Conservation (phyloP, 2,113 vertebrate genomes). For the Phycodurus eques region DNA sequence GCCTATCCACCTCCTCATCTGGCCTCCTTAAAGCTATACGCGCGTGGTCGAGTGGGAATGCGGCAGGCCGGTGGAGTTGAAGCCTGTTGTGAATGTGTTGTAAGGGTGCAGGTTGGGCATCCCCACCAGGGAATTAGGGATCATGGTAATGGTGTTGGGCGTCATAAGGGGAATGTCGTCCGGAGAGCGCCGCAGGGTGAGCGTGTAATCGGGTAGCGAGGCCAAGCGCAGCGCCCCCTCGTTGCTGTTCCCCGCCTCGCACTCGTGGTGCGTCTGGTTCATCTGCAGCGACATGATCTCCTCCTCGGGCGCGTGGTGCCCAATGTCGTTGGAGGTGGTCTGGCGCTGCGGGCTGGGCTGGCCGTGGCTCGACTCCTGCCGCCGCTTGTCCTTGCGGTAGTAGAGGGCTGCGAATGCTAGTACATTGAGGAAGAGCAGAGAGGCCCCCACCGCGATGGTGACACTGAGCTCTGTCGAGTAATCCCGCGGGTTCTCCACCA, state of each 20-base stretch:
- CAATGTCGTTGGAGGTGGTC: constrained; percentile 79
- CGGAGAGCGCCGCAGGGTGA: constrained; percentile 92
- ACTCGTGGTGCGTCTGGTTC: constrained; percentile 91
- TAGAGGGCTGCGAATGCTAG: constrained; percentile 96
- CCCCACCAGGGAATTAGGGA: constrained; percentile 96
- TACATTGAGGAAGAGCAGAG: constrained; percentile 95
- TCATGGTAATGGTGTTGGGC: constrained; percentile 99
- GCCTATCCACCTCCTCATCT: constrained; percentile 32
- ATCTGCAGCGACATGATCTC: constrained; percentile 95
- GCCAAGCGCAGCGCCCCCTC: constrained; percentile 85
- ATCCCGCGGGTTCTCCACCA: constrained; percentile 92
- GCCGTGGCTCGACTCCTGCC: constrained; percentile 86
- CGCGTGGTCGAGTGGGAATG: constrained; percentile 99
- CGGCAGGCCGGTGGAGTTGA: constrained; percentile 95
- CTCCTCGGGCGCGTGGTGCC: constrained; percentile 87
- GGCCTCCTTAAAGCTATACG: constrained; percentile 88
- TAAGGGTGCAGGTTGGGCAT: constrained; percentile 97
- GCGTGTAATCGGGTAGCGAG: constrained; percentile 92
- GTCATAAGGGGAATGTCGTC: constrained; percentile 99
- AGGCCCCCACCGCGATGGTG: constrained; percentile 95
- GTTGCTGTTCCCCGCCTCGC: constrained; percentile 77
- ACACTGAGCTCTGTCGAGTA: constrained; percentile 98
- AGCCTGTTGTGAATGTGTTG: constrained; percentile 95
- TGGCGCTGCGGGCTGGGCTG: constrained; percentile 90
- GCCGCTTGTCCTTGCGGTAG: constrained; percentile 97